Evolutionary conservation across 92 coral and sea anemone species (phyloP).

Genomic region (Epizoanthus ramosus): DNA sequence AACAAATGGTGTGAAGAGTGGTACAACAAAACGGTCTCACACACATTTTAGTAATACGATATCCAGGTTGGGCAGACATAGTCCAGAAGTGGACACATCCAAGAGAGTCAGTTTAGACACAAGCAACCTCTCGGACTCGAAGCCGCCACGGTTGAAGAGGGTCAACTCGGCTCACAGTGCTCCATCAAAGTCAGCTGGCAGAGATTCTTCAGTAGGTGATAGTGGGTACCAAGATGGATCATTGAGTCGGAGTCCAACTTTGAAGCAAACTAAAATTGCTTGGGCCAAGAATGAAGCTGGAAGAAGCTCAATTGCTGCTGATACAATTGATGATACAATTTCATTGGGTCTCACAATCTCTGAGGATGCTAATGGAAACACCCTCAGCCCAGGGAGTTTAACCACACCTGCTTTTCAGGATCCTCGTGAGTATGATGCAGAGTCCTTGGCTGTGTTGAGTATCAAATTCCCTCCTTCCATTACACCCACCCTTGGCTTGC

Average conservation of each 20-base stretch:
- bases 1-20: background rate
- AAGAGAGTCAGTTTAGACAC: constrained; percentile 64
- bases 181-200: constrained; percentile 28
- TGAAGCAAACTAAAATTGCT: constrained; percentile 65
- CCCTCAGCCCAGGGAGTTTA: constrained; percentile 15
- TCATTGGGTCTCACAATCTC: constrained; percentile 52
- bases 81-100: constrained; percentile 55
- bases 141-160: constrained; percentile 69
- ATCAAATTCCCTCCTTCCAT: constrained; percentile 85
- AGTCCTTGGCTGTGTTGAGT: constrained; percentile 75
- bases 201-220: constrained; percentile 48
- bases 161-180: constrained; percentile 71
- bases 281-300: constrained; percentile 57
- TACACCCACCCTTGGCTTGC: constrained; percentile 88
- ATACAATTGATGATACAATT: constrained; percentile 46
- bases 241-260: constrained; percentile 52
- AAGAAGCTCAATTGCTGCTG: constrained; percentile 29
- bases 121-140: constrained; percentile 61
- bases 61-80: constrained; percentile 25
- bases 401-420: constrained; percentile 10
- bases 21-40: constrained; percentile 6
- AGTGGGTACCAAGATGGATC: constrained; percentile 53
- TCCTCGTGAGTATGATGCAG: constrained; percentile 75
- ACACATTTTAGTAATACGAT: constrained; percentile 3
- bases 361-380: constrained; percentile 30